A percentile compares a stretch with the other conserved stretches of the same genome.
phyloP scores from a whole-genome alignment of 2,888 invertebrate genomes.

The Papilio elwesi region DNA sequence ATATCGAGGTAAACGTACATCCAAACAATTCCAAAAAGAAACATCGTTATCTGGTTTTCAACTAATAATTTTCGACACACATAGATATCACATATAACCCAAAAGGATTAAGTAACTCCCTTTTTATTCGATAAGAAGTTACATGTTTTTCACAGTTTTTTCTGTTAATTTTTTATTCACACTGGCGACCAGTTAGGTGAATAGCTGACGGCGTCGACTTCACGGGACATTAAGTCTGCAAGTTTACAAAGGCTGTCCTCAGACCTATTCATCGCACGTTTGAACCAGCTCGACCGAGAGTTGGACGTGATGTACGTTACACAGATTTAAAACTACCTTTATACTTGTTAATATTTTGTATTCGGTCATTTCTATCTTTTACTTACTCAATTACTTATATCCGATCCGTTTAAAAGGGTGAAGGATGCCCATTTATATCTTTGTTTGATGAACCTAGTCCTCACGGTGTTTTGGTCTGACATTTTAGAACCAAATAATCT shows the following conservation, averaged over 20 bases:
- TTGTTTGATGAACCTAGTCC: too few species aligned
- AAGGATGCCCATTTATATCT: too few species aligned
- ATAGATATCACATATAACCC: too few species aligned
- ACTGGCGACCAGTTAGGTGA: background rate
- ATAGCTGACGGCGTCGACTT: slow-evolving; percentile 26
- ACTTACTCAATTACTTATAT: too few species aligned
- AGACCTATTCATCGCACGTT: slow-evolving; percentile 25
- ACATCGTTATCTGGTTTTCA: too few species aligned
- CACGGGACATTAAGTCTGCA: slow-evolving; percentile 28
- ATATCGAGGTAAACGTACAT: too few species aligned
- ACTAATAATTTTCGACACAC: too few species aligned
- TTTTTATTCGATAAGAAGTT: background rate
- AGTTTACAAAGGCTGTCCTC: slow-evolving; percentile 25
- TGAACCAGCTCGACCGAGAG: slow-evolving; percentile 2
- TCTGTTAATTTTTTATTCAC: background rate
- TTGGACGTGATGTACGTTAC: slow-evolving; percentile 11
- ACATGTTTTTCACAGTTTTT: background rate
- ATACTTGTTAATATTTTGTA: background rate
- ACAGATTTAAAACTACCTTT: slow-evolving; percentile 1
- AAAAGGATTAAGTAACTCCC: background rate
- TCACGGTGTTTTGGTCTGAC: too few species aligned
- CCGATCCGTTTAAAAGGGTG: too few species aligned
- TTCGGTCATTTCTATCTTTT: too few species aligned
- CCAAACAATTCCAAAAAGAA: too few species aligned
- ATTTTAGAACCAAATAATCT: too few species aligned